phyloP scores from a whole-genome alignment of 2,113 vertebrate genomes.

The Actenoides hombroni region DNA sequence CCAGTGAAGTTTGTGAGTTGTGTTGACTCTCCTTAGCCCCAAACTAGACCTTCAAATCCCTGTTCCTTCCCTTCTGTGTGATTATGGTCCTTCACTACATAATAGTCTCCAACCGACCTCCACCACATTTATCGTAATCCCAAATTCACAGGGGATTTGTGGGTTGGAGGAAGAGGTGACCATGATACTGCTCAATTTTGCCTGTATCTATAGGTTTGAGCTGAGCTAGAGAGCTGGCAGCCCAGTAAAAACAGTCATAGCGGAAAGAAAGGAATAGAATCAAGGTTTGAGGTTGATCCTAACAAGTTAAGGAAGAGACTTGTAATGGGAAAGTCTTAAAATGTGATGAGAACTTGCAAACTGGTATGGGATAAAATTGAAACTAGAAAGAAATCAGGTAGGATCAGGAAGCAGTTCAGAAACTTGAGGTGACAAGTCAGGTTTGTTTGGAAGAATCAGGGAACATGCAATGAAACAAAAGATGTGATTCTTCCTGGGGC shows the following conservation, averaged over 20 bases:
- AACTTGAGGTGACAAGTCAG: background rate
- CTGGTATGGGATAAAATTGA: background rate
- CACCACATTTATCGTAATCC: background rate
- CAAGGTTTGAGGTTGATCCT: background rate
- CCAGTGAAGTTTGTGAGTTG: background rate
- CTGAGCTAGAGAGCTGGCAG: background rate
- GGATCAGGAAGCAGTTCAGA: background rate
- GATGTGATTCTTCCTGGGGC: background rate
- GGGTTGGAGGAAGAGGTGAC: background rate
- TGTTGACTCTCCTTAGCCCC: background rate
- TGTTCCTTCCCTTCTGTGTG: background rate
- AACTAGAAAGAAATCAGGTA: background rate
- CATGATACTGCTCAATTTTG: accelerated
- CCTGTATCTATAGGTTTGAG: background rate
- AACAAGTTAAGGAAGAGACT: background rate
- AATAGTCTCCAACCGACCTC: background rate
- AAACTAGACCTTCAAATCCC: background rate
- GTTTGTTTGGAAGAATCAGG: background rate
- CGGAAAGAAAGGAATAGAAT: background rate
- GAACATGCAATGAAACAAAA: background rate
- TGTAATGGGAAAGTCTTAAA: background rate
- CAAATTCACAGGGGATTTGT: background rate
- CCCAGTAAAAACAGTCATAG: background rate
- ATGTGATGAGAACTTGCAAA: background rate
- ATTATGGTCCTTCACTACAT: background rate